A percentile compares a stretch with the other conserved stretches of the same genome.
phyloP scores from a whole-genome alignment of 1,140 invertebrate species.

The Holotrichia oblita region DNA sequence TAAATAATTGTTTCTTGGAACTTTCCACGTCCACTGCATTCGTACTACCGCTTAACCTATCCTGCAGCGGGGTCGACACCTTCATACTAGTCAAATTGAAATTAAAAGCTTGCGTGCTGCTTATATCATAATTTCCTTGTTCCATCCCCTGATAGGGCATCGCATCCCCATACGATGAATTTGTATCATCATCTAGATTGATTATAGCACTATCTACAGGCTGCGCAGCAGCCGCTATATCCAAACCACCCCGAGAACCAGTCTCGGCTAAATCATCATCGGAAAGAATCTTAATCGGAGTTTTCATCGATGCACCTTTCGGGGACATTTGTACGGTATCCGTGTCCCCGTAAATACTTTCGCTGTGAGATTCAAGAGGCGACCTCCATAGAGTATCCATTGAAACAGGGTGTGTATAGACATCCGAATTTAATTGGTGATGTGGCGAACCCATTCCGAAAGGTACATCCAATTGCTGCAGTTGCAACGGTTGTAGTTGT shows the following conservation, averaged over 20 bases:
- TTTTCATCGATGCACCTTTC: slow-evolving; percentile 58
- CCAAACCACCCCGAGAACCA: slow-evolving; percentile 58
- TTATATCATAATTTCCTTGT: not conserved
- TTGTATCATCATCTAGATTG: slow-evolving; percentile 53
- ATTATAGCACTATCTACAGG: slow-evolving; percentile 55
- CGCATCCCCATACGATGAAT: slow-evolving; percentile 45
- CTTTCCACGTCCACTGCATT: slow-evolving; percentile 44
- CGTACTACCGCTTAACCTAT: slow-evolving; percentile 28
- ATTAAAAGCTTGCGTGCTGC: slow-evolving; percentile 72
- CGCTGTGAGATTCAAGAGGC: not conserved
- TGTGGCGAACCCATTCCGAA: not conserved
- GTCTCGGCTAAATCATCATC: slow-evolving; percentile 59
- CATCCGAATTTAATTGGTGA: not conserved
- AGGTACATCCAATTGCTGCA: not conserved
- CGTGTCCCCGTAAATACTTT: slow-evolving; percentile 9
- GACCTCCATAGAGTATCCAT: slow-evolving; percentile 41
- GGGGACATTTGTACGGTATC: not conserved
- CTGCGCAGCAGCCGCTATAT: slow-evolving; percentile 57
- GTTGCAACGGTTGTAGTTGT: not conserved
- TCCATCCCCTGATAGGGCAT: slow-evolving; percentile 39
- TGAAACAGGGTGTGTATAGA: not conserved
- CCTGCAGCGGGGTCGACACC: slow-evolving; percentile 67
- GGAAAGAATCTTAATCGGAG: slow-evolving; percentile 56
- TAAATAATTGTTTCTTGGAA: slow-evolving; percentile 52
- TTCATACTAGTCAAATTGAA: slow-evolving; percentile 68